Evolutionary conservation across 35 echinoderm and acorn worm species (phyloP).

Genomic region (Chiridota heheva): DNA sequence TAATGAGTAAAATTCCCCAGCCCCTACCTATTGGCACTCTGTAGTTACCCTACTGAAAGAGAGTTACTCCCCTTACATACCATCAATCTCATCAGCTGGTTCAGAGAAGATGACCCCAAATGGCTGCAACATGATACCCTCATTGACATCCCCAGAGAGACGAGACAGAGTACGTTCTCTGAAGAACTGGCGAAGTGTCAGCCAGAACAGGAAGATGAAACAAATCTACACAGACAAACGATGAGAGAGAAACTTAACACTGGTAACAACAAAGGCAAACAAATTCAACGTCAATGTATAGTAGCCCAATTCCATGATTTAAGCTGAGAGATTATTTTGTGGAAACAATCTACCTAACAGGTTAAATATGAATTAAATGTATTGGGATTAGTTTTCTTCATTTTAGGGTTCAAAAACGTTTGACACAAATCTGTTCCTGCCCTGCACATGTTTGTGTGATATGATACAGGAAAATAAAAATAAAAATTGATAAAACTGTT

Average conservation of each 20-base stretch:
- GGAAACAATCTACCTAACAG: too few species aligned
- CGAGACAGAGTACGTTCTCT: slow-evolving; percentile 56
- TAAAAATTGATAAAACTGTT: too few species aligned
- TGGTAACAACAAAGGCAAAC: not conserved
- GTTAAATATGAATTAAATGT: too few species aligned
- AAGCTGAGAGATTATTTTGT: not conserved
- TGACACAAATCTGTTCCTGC: too few species aligned
- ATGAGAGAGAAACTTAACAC: not conserved
- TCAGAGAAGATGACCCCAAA: slow-evolving; percentile 97
- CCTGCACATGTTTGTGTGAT: too few species aligned
- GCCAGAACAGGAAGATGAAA: slow-evolving; percentile 82
- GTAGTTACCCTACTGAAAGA: too few species aligned
- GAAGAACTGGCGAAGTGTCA: slow-evolving; percentile 89
- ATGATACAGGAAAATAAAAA: too few species aligned
- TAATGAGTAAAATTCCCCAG: too few species aligned
- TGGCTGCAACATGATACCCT: slow-evolving; percentile 88
- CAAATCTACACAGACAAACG: slow-evolving; percentile 15
- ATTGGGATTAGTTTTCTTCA: too few species aligned
- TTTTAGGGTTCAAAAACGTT: too few species aligned
- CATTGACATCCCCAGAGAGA: slow-evolving; percentile 27
- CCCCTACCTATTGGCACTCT: too few species aligned
- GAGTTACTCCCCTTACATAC: too few species aligned
- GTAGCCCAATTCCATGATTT: not conserved
- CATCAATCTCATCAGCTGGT: slow-evolving; percentile 68
- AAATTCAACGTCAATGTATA: not conserved